A percentile compares a stretch with the other conserved stretches of the same genome.
These are phyloP conservation scores for Athetis lepigone DNA, from an alignment of 2,888 invertebrate species.

Conservation along the genomic window DNA sequence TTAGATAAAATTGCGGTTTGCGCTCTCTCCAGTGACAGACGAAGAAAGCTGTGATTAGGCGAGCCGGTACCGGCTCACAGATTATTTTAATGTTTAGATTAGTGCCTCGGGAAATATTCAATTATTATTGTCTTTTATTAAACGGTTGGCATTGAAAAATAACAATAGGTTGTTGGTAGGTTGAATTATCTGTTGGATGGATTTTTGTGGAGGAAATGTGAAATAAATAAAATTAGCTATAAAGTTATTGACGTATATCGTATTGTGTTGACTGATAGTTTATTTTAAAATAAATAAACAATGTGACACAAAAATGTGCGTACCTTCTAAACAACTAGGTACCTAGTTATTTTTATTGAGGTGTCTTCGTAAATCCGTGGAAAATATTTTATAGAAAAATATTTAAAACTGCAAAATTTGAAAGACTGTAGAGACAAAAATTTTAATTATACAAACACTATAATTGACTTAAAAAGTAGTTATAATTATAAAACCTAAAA, in stretches of 20 bases:
- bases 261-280: neutral
- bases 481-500: neutral
- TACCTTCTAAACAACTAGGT: neutral
- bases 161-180: neutral
- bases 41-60: constrained; percentile 76
- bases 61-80: constrained; percentile 62
- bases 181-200: neutral
- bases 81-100: constrained; percentile 58
- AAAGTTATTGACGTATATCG: constrained; percentile 2
- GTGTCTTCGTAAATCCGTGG: neutral
- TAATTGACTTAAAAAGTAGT: constrained; percentile 3
- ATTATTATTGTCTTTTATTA: constrained; percentile 4
- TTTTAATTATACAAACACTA: neutral
- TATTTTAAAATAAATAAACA: too few species aligned
- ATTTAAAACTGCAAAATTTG: too few species aligned
- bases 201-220: neutral
- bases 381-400: too few species aligned
- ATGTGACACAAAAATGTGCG: neutral
- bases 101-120: constrained; percentile 11
- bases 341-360: neutral
- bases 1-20: constrained; percentile 64
- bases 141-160: neutral
- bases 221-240: constrained; percentile 1
- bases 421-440: neutral
- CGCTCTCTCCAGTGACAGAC: constrained; percentile 73